These are phyloP conservation scores for Allolobophora icterica DNA, from an alignment of 2,888 invertebrate species.

Conservation along the genomic window DNA sequence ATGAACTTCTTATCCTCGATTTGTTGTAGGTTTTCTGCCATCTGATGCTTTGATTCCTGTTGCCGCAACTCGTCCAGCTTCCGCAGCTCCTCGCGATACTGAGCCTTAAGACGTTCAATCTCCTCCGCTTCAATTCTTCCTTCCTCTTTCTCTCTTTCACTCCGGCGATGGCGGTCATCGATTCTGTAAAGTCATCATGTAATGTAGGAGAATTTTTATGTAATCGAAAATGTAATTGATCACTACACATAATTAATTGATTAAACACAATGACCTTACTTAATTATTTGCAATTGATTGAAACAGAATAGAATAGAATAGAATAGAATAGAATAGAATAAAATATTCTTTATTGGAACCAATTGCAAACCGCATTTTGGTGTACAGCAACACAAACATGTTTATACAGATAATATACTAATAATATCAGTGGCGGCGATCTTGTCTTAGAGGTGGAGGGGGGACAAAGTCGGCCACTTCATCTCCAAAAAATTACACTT, in stretches of 20 bases:
- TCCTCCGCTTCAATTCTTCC: constrained; percentile 60
- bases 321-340: too few species aligned
- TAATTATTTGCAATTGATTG: too few species aligned
- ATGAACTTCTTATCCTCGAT: constrained; percentile 58
- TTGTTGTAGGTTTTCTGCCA: constrained; percentile 59
- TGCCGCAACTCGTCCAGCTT: constrained; percentile 57
- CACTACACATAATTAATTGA: neutral
- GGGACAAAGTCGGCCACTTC: too few species aligned
- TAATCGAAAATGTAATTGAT: neutral
- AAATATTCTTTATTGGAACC: too few species aligned
- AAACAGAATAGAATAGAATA: too few species aligned
- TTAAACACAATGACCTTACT: too few species aligned
- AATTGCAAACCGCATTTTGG: too few species aligned
- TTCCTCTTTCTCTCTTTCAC: constrained; percentile 50
- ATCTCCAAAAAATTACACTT: too few species aligned
- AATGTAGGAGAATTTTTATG: neutral
- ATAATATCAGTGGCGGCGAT: too few species aligned
- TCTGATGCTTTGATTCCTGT: constrained; percentile 57
- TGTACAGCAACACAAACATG: too few species aligned
- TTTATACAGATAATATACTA: too few species aligned
- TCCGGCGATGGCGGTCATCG: constrained; percentile 52
- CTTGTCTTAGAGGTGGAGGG: too few species aligned
- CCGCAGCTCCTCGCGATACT: constrained; percentile 59
- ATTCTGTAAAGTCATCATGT: constrained; percentile 51
- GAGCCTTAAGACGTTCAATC: constrained; percentile 57